Evolutionary conservation across 2,888 invertebrate genomes (phyloP), one percentile per base, ranked within the genome.

Genomic region (Agonum fuliginosum): DNA sequence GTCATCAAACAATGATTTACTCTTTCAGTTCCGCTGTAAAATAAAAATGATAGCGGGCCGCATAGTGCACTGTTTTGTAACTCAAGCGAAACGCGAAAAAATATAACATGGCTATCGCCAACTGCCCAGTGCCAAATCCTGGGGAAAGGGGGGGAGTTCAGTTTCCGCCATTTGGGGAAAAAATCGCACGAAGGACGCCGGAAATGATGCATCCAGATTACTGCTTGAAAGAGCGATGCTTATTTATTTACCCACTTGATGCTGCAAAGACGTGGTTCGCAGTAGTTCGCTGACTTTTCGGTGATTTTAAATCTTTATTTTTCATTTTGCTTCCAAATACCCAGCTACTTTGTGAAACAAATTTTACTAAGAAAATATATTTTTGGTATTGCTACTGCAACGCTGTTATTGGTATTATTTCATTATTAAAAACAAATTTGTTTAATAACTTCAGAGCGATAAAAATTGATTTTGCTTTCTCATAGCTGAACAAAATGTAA

Each of bases 121-220:
- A n/a, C 19, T 30, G 46, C 46, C 8, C 6, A 17, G 12, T 30
- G 27, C 30, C 19, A 51, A 71, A 71, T 74, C 46, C 74, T n/a
- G n/a, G n/a, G n/a, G n/a, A n/a, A n/a, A n/a, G n/a, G n/a, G n/a
- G n/a, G n/a, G n/a, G n/a, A n/a, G n/a, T n/a, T n/a, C n/a, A n/a
- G 43, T 48, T 30, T 74, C 74, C 74, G 41, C 19, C 62, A 19
- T 62, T 65, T 27, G 37, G 62, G 58, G 65, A 74, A 74, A 74
- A 74, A 65, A 19, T 17, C 20, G 48, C 51, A 17, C 17, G 74
- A 74, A 74, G 74, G 74, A 62, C 74, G 46, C 46, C 12, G 74
- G 74, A 74, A 74, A 74, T 74, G 65, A 62, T 74, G 74, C 74
- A 65, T 74, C 46, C 20, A 65, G 62, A 62, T 65, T 34, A 62